These are phyloP conservation scores for Drosophila tropicalis DNA, from an alignment of 1,140 invertebrate genomes.

Conservation along the genomic window DNA sequence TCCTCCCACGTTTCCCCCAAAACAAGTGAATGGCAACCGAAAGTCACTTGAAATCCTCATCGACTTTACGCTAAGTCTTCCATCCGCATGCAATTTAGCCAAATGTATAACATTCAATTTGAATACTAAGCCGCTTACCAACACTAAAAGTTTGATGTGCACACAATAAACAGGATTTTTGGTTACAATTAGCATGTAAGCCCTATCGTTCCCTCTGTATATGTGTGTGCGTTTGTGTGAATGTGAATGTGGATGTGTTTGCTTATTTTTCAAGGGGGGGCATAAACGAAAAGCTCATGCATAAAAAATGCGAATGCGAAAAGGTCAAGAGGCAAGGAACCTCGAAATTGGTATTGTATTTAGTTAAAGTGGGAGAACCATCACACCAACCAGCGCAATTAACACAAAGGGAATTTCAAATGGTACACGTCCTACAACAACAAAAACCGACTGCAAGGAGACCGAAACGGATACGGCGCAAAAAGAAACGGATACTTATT, in stretches of 20 bases:
- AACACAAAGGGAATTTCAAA: constrained; percentile 69
- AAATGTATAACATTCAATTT: constrained; percentile 82
- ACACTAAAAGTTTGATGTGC: constrained; percentile 82
- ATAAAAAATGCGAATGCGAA: constrained; percentile 35
- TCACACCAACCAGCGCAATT: constrained; percentile 64
- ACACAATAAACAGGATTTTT: constrained; percentile 81
- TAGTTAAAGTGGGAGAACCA: constrained; percentile 39
- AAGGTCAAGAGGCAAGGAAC: constrained; percentile 32
- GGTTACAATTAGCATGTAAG: constrained; percentile 81
- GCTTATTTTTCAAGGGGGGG: background rate
- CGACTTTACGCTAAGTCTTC: constrained; percentile 69
- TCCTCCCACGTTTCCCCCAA: background rate
- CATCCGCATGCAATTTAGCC: constrained; percentile 76
- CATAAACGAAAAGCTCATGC: constrained; percentile 27
- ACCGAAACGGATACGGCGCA: constrained; percentile 62
- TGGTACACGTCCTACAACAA: constrained; percentile 29
- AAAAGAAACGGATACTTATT: constrained; percentile 81
- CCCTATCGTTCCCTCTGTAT: constrained; percentile 14
- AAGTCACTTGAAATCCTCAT: constrained; percentile 63
- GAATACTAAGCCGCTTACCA: constrained; percentile 82
- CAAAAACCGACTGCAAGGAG: constrained; percentile 46
- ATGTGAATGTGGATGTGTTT: background rate
- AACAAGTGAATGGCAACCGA: constrained; percentile 54
- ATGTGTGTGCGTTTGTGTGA: background rate
- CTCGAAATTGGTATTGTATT: constrained; percentile 72